Base-by-base conservation (phyloP, 2,888 invertebrate species). In the Athetis lepigone region DNA sequence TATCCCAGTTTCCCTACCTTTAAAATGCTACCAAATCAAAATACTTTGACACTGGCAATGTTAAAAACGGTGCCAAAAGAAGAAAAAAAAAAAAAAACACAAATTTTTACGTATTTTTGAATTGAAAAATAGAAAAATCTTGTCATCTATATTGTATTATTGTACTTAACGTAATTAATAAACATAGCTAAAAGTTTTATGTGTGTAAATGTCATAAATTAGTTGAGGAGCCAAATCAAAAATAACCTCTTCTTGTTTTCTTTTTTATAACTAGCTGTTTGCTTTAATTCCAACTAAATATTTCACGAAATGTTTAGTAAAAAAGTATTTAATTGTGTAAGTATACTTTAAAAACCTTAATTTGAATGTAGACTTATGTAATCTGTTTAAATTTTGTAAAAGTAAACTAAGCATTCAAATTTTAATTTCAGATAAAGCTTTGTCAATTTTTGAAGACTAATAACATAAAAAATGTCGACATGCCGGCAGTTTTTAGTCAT, bases 341-440 rank as follows among this genome's bases (percentile, higher is more conserved):
- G 75, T 75, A 40, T 36, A 21, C 11, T 36, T 2, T 8, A 23
- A 23, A 33, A 33, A n/a, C n/a, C 3, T 13, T 29, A 4, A 13
- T 33, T 33, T 33, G 13, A 33, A 33, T 25, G 6, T 3, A 4
- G 25, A 25, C 3, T 3, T 25, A 25, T 6, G 3, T 25, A 25
- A 6, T 25, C 25, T 3, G 25, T 6, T 25, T 25, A 6, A 25
- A 6, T 25, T 4, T 25, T 11, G 2, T n/a, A 45, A 1, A 27
- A 7, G 13, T 4, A 2, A 33, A 33, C 13, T 11, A 33, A 9
- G n/a, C n/a, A n/a, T n/a, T n/a, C n/a, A n/a, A n/a, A n/a, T n/a
- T 45, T 25, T 0, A 19, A 47, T 87, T 89, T n/a, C 80, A 92
- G 92, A 70, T 84, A n/a, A 85, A 83, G 71, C 27, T 84, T 21